phyloP scores from a whole-genome alignment of 2,888 invertebrate genomes.

The Synanthedon vespiformis region DNA sequence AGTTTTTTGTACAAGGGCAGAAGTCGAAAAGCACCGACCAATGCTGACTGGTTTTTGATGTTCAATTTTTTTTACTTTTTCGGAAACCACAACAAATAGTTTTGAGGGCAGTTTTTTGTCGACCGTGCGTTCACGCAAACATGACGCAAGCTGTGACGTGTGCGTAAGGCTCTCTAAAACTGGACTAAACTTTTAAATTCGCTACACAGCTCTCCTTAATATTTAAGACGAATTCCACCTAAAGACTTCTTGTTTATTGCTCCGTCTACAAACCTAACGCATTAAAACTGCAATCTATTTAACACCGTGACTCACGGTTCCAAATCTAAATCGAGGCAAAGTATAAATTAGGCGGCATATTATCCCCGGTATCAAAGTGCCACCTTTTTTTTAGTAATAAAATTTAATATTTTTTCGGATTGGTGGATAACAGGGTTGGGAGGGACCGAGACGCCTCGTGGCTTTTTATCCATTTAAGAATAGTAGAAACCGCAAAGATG shows the following conservation, averaged over 20 bases:
- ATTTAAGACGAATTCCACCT: not conserved
- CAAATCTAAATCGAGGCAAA: constrained; percentile 22
- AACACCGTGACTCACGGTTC: constrained; percentile 27
- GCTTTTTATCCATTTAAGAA: constrained; percentile 29
- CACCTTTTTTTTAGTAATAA: constrained; percentile 30
- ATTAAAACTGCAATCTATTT: not conserved
- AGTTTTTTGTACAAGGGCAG: constrained; percentile 61
- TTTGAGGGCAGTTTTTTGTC: constrained; percentile 59
- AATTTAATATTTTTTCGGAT: constrained; percentile 27
- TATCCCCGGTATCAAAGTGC: constrained; percentile 26
- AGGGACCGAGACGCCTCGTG: constrained; percentile 22
- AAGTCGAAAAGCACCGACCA: constrained; percentile 64
- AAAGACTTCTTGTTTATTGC: not conserved
- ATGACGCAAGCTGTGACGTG: constrained; percentile 8
- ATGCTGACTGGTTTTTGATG: constrained; percentile 65
- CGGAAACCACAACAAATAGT: constrained; percentile 66
- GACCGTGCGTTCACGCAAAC: constrained; percentile 50
- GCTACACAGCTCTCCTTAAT: constrained; percentile 2
- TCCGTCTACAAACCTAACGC: not conserved
- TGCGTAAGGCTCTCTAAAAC: no score
- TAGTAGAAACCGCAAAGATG: constrained; percentile 34
- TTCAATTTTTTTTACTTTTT: constrained; percentile 55
- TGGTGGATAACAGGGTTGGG: constrained; percentile 31
- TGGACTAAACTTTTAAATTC: no score
- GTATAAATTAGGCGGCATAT: constrained; percentile 41